Base-by-base conservation (phyloP, 2,113 vertebrate genomes). In the Chunga burmeisteri region DNA sequence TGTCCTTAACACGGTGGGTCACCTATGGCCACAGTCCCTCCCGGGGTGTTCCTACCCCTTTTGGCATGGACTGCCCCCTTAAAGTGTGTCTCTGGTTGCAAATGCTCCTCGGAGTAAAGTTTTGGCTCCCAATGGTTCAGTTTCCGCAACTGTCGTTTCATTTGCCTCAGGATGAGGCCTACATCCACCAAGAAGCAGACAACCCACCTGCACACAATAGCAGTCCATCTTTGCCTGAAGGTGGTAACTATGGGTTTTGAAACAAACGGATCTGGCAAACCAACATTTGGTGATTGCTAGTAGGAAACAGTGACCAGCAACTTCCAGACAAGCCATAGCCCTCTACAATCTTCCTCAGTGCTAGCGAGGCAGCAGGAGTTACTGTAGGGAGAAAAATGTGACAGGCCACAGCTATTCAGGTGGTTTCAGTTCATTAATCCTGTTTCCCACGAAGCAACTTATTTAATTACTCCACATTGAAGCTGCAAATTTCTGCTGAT, bases 11-110 rank as follows among this genome's bases (percentile, higher is more conserved):
- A 47, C 9, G 30, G 5, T 18, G 25, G 26, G 30, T n/a, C 10
- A 53, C 3, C 10, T 9, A 16, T 9, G 14, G 26, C 20, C 6
- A 1, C 9, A 70, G 23, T 10, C 34, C 8, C 16, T 1, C 0
- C 0, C 11, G 6, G 7, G 7, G 3, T 91, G 6, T 46, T 71
- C 12, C 50, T 40, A 17, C 3, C 19, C 22, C 2, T 58, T 89
- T 72, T 36, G 36, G 8, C 13, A 10, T 29, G 16, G 16, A 79
- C 1, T 40, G 8, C 1, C 6, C 2, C 22, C 13, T 34, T 79
- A 29, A 25, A 29, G 2, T 13, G 1, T 44, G 5, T 62, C 36
- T 52, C 13, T 58, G 19, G 16, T 72, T 26, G 25, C 2, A 1
- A 6, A 9, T 52, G 20, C 8, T 50, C 22, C 29, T 30, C 61